Evolutionary conservation across 2,797 vertebrate species (phyloP).

Genomic region (Emydoidea blandingii): DNA sequence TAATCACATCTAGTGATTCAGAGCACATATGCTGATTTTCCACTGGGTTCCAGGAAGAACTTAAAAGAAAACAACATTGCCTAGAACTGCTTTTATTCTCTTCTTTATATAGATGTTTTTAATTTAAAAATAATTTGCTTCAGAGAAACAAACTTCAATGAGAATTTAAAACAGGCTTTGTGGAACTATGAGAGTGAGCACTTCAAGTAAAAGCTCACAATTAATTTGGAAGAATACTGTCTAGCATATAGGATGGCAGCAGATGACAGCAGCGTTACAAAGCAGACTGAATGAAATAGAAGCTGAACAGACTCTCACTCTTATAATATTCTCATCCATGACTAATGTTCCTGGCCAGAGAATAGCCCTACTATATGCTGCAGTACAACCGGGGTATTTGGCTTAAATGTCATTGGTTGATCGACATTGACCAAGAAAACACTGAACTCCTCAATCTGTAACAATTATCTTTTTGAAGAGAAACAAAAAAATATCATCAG

Average conservation of each 20-base stretch:
- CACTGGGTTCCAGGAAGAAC: neutral
- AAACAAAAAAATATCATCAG: neutral
- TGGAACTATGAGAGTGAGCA: neutral
- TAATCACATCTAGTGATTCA: neutral
- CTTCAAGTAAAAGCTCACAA: conserved; percentile 26
- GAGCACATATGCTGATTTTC: neutral
- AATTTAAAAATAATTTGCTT: neutral
- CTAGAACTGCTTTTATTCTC: neutral
- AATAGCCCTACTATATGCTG: neutral
- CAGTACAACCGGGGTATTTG: neutral
- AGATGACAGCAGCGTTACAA: neutral
- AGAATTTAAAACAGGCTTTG: conserved; percentile 9
- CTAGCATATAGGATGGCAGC: neutral
- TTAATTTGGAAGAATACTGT: conserved; percentile 9
- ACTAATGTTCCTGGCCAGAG: conserved; percentile 20
- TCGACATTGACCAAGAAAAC: neutral
- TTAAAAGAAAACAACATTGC: neutral
- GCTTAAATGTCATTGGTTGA: conserved; percentile 5
- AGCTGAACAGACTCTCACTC: neutral
- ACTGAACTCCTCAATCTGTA: neutral
- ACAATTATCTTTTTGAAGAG: neutral
- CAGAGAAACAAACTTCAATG: neutral
- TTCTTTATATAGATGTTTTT: neutral
- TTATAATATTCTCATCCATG: conserved; percentile 15
- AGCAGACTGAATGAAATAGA: neutral